Conservation (phyloP, 2,113 vertebrate species). For the Manacus vitellinus region DNA sequence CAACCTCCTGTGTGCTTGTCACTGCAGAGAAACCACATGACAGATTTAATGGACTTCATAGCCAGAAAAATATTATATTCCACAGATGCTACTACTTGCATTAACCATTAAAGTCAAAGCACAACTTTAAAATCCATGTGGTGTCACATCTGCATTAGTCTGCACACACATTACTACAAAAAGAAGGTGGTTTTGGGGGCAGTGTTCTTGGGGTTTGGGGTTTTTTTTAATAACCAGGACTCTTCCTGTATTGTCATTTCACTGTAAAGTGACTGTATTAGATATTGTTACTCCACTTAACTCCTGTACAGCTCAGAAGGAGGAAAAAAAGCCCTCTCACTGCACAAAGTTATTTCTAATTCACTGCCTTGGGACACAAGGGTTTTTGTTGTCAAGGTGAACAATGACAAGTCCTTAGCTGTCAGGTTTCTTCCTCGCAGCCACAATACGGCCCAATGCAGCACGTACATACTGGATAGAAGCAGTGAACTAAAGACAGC, state of each 20-base stretch:
- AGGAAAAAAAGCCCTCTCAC: not conserved
- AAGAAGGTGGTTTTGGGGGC: not conserved
- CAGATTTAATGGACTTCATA: not conserved
- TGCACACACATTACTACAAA: not conserved
- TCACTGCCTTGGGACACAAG: not conserved
- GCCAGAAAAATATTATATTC: not conserved
- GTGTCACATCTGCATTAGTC: not conserved
- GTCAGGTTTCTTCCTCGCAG: not conserved
- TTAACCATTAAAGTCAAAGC: not conserved
- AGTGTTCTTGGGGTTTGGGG: not conserved
- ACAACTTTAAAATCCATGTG: not conserved
- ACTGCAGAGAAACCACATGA: not conserved
- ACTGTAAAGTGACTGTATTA: not conserved
- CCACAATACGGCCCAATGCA: not conserved
- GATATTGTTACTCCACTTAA: not conserved
- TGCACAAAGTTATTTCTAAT: not conserved
- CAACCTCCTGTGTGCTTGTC: not conserved
- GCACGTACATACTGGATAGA: fast-evolving
- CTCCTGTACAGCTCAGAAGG: not conserved
- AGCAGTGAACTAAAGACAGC: not conserved
- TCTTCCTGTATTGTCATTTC: not conserved
- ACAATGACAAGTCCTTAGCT: not conserved
- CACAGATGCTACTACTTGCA: not conserved
- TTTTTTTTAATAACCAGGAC: not conserved
- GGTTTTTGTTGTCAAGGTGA: not conserved